Evolutionary conservation across 2,113 vertebrate genomes (phyloP), one percentile per base, ranked within the genome.

Genomic region (Condylura cristata): DNA sequence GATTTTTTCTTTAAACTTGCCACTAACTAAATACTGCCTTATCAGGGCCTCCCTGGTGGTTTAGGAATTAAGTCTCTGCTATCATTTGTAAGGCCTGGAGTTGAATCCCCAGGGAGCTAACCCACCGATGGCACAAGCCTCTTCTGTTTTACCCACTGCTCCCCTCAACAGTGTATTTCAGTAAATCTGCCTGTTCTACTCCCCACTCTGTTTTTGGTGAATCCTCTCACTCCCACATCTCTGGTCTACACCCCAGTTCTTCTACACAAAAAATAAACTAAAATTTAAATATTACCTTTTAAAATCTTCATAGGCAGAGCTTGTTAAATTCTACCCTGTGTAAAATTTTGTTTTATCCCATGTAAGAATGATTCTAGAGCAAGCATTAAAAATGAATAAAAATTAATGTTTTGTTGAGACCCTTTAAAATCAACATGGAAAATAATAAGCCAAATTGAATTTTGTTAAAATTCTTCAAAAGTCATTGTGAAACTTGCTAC

Each of bases 391-490:
- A 80, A 28, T 51, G 24, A 83, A 8, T 79, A 66, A 60, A 86
- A 91, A 48, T 83, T 51, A 60, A 46, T 80, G 12, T 85, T 94
- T 90, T 88, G 24, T 58, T 53, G 56, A 95, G 26, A 79, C 30
- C 44, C 58, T 86, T 71, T 82, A 92, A 93, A 91, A 76, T 39
- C n/a, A 78, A 75, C 32, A 58, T 74, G 1, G 13, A 48, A 56
- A 56, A 53, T 3, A 20, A 56, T n/a, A 56, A 48, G 46, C 46
- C 18, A 53, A 53, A 17, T 53, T 53, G 17, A 53, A 20, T 82
- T 92, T 94, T 63, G 17, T 85, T 86, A 63, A 95, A 82, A 78
- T 90, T 82, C 89, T 63, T 79, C 8, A 84, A 30, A 39, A 86
- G 46, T 65, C 58, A 66, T 90, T 87, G 48, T 90, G 14, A 71